Evolutionary conservation across 2,113 vertebrate species (phyloP), one percentile per base, ranked within the genome.

Genomic region (Syngnathus typhle): DNA sequence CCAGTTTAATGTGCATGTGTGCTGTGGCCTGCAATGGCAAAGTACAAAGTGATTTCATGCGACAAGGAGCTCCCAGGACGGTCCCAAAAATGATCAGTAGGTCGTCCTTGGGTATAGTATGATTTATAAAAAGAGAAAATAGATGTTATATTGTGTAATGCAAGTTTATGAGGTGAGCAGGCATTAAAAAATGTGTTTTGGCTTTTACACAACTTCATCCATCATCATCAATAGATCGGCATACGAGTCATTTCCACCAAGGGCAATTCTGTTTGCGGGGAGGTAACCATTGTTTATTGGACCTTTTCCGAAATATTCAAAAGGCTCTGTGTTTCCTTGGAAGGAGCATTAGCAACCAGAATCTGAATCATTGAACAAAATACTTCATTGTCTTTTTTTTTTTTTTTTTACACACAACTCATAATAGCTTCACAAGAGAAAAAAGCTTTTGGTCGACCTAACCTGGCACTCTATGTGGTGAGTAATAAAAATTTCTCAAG

Each of bases 381-480:
- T 6, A 44, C 62, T 71, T 75, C 74, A 83, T 55, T 32, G 23
- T 7, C 12, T 1, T 32, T 11, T 55, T 21, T 27, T 10, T 55
- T 21, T n/a, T n/a, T 23, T 27, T 55, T 52, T 5, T 23, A 12
- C 52, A 55, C 52, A 27, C 7, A 52, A 21, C 21, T 84, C 73
- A 71, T 76, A 68, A 54, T 12, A 18, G 69, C 63, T 76, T 38
- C 32, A 18, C 43, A 46, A 0, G 3, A 70, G 47, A 74, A 69
- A 69, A 84, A 82, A 70, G 75, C 67, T 61, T 79, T 79, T 72
- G 73, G 63, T 76, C 72, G 68, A 75, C 74, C 78, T 80, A 64
- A 62, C 67, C 69, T 62, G 58, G 69, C 69, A 32, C 65, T 66
- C 55, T 66, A 60, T 70, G 56, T 72, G 78, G 78, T 74, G 47